Base-by-base conservation (phyloP, 2,888 invertebrate genomes). In the Spatulosminthurus flaviceps region DNA sequence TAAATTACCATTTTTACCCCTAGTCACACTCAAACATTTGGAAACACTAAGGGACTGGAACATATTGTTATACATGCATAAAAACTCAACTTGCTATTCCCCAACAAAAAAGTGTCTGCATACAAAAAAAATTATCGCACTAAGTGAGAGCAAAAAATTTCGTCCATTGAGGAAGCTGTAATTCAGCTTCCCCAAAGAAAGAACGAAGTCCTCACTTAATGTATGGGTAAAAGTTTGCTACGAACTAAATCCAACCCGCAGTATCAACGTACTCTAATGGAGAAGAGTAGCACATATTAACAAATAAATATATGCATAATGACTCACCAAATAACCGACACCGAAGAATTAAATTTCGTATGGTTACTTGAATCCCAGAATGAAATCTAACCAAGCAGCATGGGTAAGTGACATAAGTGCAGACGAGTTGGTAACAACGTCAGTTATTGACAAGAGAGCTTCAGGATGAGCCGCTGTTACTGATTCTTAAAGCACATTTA, bases 271-370 rank as follows among this genome's bases (percentile, higher is more conserved):
- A n/a, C n/a, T n/a, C n/a, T n/a, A n/a, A n/a, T n/a, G 34, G 9
- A 34, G 4, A 34, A 34, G 9, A 34, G 16, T 51, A 51, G 1
- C 16, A 9, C 5, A 51, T 5, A 51, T 19, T n/a, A 51, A 51
- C 5, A 51, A 51, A 9, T 13, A 51, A 51, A 51, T 51, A 51
- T 2, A 19, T 11, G 16, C 9, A 51, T n/a, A 51, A 51, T 51
- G 51, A 51, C 51, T 51, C 51, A 51, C 51, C 51, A 51, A 51
- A 51, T 51, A 51, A 51, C 51, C 51, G 51, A 51, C 51, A 51
- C 51, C 51, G 51, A 51, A 51, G 51, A 51, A 51, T 51, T 51
- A 16, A 51, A 51, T 51, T 51, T 51, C 51, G 51, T n/a, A n/a
- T 51, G 51, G 51, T 51, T 51, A 51, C 51, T 51, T 51, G 51